Evolutionary conservation across 2,888 invertebrate species (phyloP), one percentile per base, ranked within the genome.

Genomic region (Dusona sp.): DNA sequence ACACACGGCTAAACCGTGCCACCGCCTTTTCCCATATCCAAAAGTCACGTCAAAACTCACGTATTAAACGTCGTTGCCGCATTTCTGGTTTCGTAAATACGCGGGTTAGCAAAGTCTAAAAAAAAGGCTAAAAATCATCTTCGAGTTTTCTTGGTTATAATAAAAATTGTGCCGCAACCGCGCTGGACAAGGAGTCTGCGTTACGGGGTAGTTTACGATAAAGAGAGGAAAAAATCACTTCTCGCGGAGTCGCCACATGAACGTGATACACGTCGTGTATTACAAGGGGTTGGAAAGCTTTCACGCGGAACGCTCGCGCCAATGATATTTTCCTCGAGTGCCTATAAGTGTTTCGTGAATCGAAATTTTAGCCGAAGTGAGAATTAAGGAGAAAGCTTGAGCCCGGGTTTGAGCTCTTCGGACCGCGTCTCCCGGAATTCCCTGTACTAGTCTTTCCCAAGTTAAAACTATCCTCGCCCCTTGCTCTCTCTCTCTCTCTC

Each of bases 21-120:
- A 83, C 84, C 84, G 87, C 79, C 82, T 87, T 84, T 84, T 75
- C 67, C 29, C 25, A 61, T 61, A 61, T 61, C 29, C 29, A 29
- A 61, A 61, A 61, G 16, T 29, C 29, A 13, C 61, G 29, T 61
- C 29, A 61, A 61, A 61, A 61, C 61, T 61, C 29, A 6, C 6
- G 25, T 29, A 61, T 16, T 29, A 25, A 29, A 48, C 48, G 48
- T 48, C 48, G 48, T 42, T 11, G 11, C 11, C 13, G 42, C 13
- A 13, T 42, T 42, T 9, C 42, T 13, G 11, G 42, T 13, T 42
- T 42, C 2, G 42, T 11, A 11, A 13, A 42, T 11, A 2, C 42
- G 11, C 42, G 42, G 42, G 13, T 42, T 13, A 11, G 1, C 11
- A 11, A 1, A 2, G 11, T 42, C 11, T 13, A 42, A 42, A 42